Base-by-base conservation (phyloP, 2,113 vertebrate species). In the Tauraco erythrolophus region DNA sequence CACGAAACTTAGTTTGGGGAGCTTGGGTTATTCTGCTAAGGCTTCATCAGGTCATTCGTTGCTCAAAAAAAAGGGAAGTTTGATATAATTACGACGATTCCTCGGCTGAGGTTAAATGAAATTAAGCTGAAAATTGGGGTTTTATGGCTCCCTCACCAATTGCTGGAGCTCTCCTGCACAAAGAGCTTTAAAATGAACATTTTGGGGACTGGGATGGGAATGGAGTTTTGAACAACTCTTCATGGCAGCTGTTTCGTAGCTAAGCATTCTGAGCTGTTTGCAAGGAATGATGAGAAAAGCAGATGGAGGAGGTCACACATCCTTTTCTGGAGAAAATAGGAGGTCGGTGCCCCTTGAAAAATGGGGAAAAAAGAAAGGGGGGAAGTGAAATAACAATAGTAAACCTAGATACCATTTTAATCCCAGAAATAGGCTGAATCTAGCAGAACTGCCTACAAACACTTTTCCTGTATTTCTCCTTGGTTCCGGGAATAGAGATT, bases 381-480 rank as follows among this genome's bases (percentile, higher is more conserved):
- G 90, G 83, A 95, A 93, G 50, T 3, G 41, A 5, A 77, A 3
- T 1, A 65, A 96, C 90, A 93, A 95, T 79, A 48, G 88, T 7
- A 28, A 78, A 50, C 11, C 35, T 25, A 70, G 11, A 14, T 11
- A 3, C 3, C 51, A 3, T 7, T 33, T 9, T 11, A 61, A 66
- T 70, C 14, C 16, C 61, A 56, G 43, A 45, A 94, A 88, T 15
- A 17, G 72, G 33, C 43, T 11, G 31, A 10, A 31, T 39, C 8
- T n/a, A 16, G 9, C 14, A 53, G 15, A 81, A 57, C 0, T 8
- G 60, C 19, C n/a, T 10, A 1, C 25, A 25, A 37, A 23, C 1
- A 1, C 2, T 68, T 69, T 93, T 97, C 90, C 94, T 85, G 74
- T 35, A 8, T 95, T 97, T 94, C 79, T 93, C 30, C n/a, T 76